Evolutionary conservation across 1,140 invertebrate species (phyloP), one percentile per base, ranked within the genome.

Genomic region (Ditylenchus dipsaci): DNA sequence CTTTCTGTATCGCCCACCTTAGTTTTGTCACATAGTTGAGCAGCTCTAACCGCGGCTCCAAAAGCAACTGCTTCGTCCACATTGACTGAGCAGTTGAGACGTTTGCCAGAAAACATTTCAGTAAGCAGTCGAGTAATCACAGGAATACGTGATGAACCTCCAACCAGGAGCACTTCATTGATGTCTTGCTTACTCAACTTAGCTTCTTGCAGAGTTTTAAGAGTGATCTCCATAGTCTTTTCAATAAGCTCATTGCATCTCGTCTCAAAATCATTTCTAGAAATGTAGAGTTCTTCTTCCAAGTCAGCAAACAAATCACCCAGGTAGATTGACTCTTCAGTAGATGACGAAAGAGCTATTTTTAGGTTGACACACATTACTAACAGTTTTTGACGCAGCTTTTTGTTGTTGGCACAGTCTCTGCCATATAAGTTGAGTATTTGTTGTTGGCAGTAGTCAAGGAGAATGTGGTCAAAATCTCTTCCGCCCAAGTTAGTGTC

Each of bases 401-500:
- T 21, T 19, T 19, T 43, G 19, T 59, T 43, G 19, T 43, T 21
- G 19, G 11, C 15, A 19, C 29, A 43, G 15, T 59, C 29, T 11
- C 11, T 11, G 15, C 57, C 57, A 19, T 11, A 59, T 13, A 19
- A 11, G 21, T 59, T 19, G 11, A 11, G 9, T 11, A 59, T n/a
- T 45, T 45, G 11, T 59, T 43, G 38, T 13, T 26, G 23, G 27
- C 29, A 38, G 33, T 65, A 45, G 21, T 49, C 23, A 49, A 57
- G 21, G 19, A 65, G 53, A 45, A 45, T 45, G 21, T 57, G 15
- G 68, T 76, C 77, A 17, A 83, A 60, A 66, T 83, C 79, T 67
- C 83, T 81, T 56, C 91, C 85, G 53, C 76, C 76, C 84, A 98
- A 89, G 85, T 97, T 94, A 83, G 94, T 97, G 82, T 98, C 94